A percentile compares a stretch with the other conserved stretches of the same genome.
These are phyloP conservation scores for Leptinotarsa undecemlineata DNA, from an alignment of 1,140 invertebrate genomes.

Conservation along the genomic window DNA sequence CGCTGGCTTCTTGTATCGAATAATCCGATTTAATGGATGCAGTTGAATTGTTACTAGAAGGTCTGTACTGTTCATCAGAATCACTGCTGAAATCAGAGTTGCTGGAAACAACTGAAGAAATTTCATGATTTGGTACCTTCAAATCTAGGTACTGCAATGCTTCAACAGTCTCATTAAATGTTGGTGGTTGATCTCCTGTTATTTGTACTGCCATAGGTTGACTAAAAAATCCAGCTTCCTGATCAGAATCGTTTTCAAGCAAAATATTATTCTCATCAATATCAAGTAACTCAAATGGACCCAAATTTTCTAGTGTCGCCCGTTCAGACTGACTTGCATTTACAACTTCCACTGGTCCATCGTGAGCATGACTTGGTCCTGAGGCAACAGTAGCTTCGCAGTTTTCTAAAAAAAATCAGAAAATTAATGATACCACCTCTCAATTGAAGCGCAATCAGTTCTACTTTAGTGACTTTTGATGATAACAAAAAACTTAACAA, in stretches of 20 bases:
- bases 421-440: neutral
- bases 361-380: neutral
- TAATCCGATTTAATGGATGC: conserved; percentile 10
- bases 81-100: conserved; percentile 3
- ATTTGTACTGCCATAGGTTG: no score
- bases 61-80: conserved; percentile 18
- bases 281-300: no score
- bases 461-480: conserved; percentile 9
- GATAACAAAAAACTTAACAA: conserved; percentile 20
- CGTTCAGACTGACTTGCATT: neutral
- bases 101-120: neutral
- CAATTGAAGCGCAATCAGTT: neutral
- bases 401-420: conserved; percentile 11
- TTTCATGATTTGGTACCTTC: conserved; percentile 1
- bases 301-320: neutral
- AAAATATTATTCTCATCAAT: neutral
- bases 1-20: neutral
- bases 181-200: no score
- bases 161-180: neutral
- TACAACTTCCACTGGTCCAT: conserved; percentile 17
- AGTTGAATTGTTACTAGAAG: conserved; percentile 12
- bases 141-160: neutral
- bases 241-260: neutral
- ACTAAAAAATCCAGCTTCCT: neutral
- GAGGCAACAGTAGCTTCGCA: conserved; percentile 13